phyloP scores from a whole-genome alignment of 2,888 invertebrate genomes.

The Pyrrhia umbra region DNA sequence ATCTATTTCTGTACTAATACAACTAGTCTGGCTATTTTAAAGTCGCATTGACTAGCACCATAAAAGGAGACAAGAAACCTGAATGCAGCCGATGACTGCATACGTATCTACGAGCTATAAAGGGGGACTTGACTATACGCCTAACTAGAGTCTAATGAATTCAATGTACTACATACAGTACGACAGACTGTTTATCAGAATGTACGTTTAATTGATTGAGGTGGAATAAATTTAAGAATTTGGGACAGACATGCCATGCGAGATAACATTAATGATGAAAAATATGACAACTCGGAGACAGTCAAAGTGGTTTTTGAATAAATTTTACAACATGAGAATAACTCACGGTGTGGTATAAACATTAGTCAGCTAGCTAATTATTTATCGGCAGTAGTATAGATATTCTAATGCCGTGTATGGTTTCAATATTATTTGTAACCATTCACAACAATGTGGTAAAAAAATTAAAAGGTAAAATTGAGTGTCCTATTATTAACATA shows the following conservation, averaged over 20 bases:
- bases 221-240: constrained; percentile 54
- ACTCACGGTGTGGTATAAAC: not conserved
- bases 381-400: too few relatives aligned
- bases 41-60: constrained; percentile 47
- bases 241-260: constrained; percentile 26
- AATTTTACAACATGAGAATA: not conserved
- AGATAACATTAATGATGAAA: constrained; percentile 4
- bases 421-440: too few relatives aligned
- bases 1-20: constrained; percentile 50
- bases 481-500: too few relatives aligned
- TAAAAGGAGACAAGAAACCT: constrained; percentile 55
- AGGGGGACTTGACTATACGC: constrained; percentile 56
- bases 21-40: constrained; percentile 60
- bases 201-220: constrained; percentile 51
- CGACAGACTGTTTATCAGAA: constrained; percentile 28
- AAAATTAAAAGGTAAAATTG: too few relatives aligned
- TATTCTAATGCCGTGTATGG: not conserved
- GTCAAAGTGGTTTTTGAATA: constrained; percentile 3
- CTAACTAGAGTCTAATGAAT: constrained; percentile 30
- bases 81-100: constrained; percentile 59
- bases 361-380: too few relatives aligned
- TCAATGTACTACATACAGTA: constrained; percentile 36
- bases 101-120: constrained; percentile 53
- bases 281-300: constrained; percentile 10
- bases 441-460: too few relatives aligned